Conservation (phyloP, 2,797 vertebrate genomes). For the Scyliorhinus canicula region DNA sequence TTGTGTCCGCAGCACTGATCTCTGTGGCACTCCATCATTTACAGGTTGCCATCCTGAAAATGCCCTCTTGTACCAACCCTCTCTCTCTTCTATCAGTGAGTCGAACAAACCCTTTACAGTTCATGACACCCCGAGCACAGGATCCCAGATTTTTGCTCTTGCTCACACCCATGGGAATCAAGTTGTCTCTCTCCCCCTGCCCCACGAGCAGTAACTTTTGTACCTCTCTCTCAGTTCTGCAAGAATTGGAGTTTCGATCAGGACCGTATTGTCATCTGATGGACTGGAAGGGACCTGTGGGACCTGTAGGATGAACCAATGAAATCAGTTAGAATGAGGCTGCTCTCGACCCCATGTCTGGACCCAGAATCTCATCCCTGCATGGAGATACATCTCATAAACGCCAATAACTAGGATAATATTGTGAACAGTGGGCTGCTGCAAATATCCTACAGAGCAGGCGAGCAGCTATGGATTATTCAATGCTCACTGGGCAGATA, state of each 20-base stretch:
- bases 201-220: not conserved
- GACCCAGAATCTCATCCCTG: not conserved
- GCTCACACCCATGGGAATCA: constrained; percentile 40
- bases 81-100: no score
- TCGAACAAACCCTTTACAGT: not conserved
- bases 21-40: no score
- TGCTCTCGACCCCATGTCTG: not conserved
- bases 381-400: not conserved
- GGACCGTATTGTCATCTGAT: constrained; percentile 46
- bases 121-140: not conserved
- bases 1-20: no score
- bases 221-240: constrained; percentile 55
- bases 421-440: not conserved
- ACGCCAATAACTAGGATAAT: not conserved
- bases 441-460: not conserved
- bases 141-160: constrained; percentile 27
- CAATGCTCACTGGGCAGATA: not conserved
- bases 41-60: no score
- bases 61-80: no score
- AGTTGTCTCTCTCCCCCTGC: no score
- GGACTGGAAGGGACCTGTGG: constrained; percentile 11
- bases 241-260: constrained; percentile 62
- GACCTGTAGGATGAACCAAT: not conserved
- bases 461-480: not conserved
- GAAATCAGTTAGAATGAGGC: not conserved